Evolutionary conservation across 2,888 invertebrate species (phyloP).

Genomic region (Gryllus longicercus): DNA sequence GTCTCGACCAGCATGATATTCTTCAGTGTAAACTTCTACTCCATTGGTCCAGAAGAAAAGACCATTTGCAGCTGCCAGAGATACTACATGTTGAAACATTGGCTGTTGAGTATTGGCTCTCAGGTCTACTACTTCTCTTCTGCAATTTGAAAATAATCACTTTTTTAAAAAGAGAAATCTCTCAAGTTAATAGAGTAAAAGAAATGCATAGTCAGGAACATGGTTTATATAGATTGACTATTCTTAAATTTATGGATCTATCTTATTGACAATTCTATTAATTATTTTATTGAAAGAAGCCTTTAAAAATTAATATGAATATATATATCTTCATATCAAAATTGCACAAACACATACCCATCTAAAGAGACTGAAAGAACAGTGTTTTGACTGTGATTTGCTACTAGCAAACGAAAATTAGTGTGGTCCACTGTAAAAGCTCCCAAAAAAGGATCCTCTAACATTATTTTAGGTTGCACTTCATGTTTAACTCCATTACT

Average conservation of each 20-base stretch:
- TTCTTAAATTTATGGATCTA: too few species aligned
- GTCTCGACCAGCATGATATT: slow-evolving; percentile 65
- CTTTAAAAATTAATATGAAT: too few species aligned
- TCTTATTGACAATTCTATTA: too few species aligned
- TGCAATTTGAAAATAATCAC: slow-evolving; percentile 40
- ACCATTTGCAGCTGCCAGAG: slow-evolving; percentile 70
- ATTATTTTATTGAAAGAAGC: too few species aligned
- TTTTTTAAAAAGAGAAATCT: slow-evolving; percentile 25
- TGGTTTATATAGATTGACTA: too few species aligned
- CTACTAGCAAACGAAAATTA: slow-evolving; percentile 74
- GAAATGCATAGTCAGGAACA: too few species aligned
- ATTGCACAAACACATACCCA: slow-evolving; percentile 55
- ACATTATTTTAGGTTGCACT: slow-evolving; percentile 61
- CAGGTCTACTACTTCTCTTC: slow-evolving; percentile 67
- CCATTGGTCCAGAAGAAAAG: slow-evolving; percentile 86
- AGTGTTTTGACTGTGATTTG: slow-evolving; percentile 70
- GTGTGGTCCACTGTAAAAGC: slow-evolving; percentile 80
- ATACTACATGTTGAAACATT: slow-evolving; percentile 69
- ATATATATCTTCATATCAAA: too few species aligned
- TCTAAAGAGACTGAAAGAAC: slow-evolving; percentile 78
- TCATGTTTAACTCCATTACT: slow-evolving; percentile 71
- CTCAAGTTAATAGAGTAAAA: background rate
- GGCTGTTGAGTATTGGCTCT: slow-evolving; percentile 71
- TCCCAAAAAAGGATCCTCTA: slow-evolving; percentile 65
- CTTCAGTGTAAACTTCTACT: slow-evolving; percentile 71